Evolutionary conservation across 2,113 vertebrate species (phyloP), one percentile per base, ranked within the genome.

Genomic region (Corynorhinus townsendii): DNA sequence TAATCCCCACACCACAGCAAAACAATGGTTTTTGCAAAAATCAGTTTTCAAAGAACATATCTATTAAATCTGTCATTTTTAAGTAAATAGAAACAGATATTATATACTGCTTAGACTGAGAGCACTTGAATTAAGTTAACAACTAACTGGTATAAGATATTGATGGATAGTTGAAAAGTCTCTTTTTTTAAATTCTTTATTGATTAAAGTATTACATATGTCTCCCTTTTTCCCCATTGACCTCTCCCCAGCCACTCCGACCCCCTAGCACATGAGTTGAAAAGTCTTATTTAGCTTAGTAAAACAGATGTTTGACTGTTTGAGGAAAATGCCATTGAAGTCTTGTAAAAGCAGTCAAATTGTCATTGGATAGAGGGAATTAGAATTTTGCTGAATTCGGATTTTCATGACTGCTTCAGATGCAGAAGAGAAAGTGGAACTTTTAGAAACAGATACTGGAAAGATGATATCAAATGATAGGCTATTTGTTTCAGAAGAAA

Each of bases 1-100:
- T 22, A 83, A 56, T 56, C 10, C 22, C 75, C 28, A 72, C 2
- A 87, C 5, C 6, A 72, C 12, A 93, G 40, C 17, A 89, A 73
- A 95, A 71, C 17, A 89, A 75, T 4, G 90, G 30, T 56, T 84
- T 94, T 76, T 72, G 1, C 62, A 93, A 94, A 94, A 93, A 66
- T n/a, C 40, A 94, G 30, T 90, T 88, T 64, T 71, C n/a, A 87
- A 47, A 85, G 33, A 47, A 35, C 16, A 84, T 17, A 75, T 43
- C 68, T 59, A 83, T 28, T 62, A 93, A 83, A 94, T 26, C 33
- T 87, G 47, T 33, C 82, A 82, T 20, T 93, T 90, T 90, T 69
- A 90, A 79, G 71, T 64, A 94, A 88, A 56, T 0, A 93, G 84
- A 5, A 93, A 76, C 11, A 91, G 54, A 24, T 83, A 80, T 7